Evolutionary conservation across 2,797 vertebrate species (phyloP), one percentile per base, ranked within the genome.

Genomic region (Leptoclinus maculatus): DNA sequence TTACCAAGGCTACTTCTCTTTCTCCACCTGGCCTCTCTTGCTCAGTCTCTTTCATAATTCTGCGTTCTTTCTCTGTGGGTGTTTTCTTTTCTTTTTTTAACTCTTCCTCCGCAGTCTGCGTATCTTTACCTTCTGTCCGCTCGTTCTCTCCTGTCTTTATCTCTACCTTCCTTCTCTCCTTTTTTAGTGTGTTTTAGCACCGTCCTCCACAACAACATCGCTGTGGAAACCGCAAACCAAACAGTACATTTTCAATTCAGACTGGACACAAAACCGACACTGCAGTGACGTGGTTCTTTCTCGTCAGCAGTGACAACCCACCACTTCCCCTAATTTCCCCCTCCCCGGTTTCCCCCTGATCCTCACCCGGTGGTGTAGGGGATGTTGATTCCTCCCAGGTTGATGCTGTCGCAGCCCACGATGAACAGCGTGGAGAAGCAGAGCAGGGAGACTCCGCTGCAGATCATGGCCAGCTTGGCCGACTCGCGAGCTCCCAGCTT

Each of bases 361-460:
- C 90, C 95, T 90, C 89, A 98, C 97, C 97, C 97, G 3, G 97
- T 99, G 13, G 98, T 99, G 79, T 99, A 99, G 17, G 98, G 98
- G 91, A 99, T 99, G 93, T 99, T 99, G 91, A 99, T 99, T 51
- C 98, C 98, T n/a, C 98, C 98, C 17, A 99, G 96, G 90, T 99
- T 99, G 93, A 99, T 99, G 94, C 97, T 99, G 88, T 99, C 98
- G 80, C 98, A 99, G 93, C 98, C 98, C 79, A 99, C 97, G 78
- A 99, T 99, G 93, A 99, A 99, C 36, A 99, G 96, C 0, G 98
- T 99, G 74, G 98, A 99, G 94, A 99, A 99, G 89, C 98, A 99
- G 86, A 99, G 95, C 83, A 99, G 94, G 23, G 98, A 99, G 13
- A 99, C 98, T 0, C 98, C 98, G 43, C 98, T 98, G 95, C 98